Conservation (phyloP, 2,888 invertebrate genomes). For the Eristalis intricaria region DNA sequence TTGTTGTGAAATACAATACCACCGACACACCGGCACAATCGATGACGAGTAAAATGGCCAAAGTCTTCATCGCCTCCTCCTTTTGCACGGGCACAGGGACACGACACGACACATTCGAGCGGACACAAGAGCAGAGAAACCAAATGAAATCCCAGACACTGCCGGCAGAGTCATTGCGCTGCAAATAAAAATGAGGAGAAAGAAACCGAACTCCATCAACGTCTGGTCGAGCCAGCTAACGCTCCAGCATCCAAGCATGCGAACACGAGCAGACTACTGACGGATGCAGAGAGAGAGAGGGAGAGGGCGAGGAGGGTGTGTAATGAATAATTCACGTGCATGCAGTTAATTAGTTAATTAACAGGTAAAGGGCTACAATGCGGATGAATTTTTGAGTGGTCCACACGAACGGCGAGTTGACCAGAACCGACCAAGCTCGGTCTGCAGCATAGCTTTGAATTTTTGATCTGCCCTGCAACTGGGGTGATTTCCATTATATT, state of each 20-base stretch:
- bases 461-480: conserved; percentile 36
- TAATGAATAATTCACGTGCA: conserved; percentile 72
- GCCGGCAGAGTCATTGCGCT: neutral
- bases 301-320: neutral
- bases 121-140: neutral
- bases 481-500: conserved; percentile 10
- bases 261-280: neutral
- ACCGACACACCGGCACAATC: conserved; percentile 1
- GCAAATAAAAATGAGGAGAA: neutral
- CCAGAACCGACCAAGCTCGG: conserved; percentile 30
- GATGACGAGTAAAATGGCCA: conserved; percentile 40
- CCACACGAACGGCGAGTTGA: conserved; percentile 31
- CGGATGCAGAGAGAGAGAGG: neutral
- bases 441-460: conserved; percentile 38
- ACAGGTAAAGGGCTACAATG: conserved; percentile 71
- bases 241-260: neutral
- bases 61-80: conserved; percentile 22
- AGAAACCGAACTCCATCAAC: neutral
- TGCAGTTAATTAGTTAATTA: conserved; percentile 72
- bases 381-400: conserved; percentile 68
- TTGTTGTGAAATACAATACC: conserved; percentile 3
- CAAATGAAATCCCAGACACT: neutral
- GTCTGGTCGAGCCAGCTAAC: neutral
- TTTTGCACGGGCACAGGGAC: neutral
- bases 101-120: neutral